Evolutionary conservation across 2,888 invertebrate species (phyloP).

Genomic region (Baronia brevicornis): DNA sequence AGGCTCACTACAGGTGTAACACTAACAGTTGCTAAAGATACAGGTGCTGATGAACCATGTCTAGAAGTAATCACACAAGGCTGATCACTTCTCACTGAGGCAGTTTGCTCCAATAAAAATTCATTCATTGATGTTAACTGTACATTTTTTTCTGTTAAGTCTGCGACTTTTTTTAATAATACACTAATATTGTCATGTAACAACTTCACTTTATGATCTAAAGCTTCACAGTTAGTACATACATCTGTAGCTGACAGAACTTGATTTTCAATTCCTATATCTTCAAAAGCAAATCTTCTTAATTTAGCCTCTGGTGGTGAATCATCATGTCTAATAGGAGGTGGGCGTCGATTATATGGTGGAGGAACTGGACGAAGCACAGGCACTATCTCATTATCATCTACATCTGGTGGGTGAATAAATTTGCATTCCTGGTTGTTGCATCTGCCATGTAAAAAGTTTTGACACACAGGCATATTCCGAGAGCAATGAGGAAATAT

Average conservation of each 20-base stretch:
- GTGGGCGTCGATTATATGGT: constrained; percentile 38
- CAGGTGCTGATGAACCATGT: constrained; percentile 64
- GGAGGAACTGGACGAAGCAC: constrained; percentile 30
- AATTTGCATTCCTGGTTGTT: constrained; percentile 60
- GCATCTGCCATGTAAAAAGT: constrained; percentile 75
- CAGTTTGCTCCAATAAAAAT: constrained; percentile 60
- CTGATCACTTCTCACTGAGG: constrained; percentile 55
- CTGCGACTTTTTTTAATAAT: constrained; percentile 60
- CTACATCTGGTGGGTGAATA: constrained; percentile 44
- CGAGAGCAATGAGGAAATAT: constrained; percentile 72
- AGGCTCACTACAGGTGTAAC: constrained; percentile 67
- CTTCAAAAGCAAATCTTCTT: constrained; percentile 52
- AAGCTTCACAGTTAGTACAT: constrained; percentile 54
- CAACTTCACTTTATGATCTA: constrained; percentile 60
- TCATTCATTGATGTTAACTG: constrained; percentile 69
- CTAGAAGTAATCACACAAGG: constrained; percentile 67
- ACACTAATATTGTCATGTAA: constrained; percentile 68
- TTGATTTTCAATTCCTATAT: constrained; percentile 45
- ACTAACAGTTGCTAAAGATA: constrained; percentile 66
- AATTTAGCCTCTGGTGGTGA: constrained; percentile 63
- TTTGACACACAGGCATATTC: constrained; percentile 75
- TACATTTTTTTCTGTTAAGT: constrained; percentile 62
- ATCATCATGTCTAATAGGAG: constrained; percentile 49
- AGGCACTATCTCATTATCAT: constrained; percentile 33
- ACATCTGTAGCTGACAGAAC: constrained; percentile 37